Base-by-base conservation (phyloP, 2,888 invertebrate species). In the Andrena hattorfiana region DNA sequence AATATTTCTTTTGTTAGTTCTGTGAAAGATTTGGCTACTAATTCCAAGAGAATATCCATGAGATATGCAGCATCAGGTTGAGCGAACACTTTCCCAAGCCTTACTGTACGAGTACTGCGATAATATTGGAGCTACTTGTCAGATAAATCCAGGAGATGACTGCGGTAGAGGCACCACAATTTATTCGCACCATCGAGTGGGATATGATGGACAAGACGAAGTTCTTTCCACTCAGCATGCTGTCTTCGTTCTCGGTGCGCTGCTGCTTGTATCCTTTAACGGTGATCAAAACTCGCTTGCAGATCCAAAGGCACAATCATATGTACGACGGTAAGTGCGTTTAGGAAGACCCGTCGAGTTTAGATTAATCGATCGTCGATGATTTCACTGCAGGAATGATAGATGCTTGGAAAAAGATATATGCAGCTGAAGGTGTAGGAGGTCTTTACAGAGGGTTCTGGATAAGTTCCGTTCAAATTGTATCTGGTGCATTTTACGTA, bases 161-260 rank as follows among this genome's bases (percentile, higher is more conserved):
- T 86, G 92, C 95, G 93, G 95, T 96, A 32, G 96, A 96, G 89
- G 94, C 95, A 16, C 95, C 96, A 5, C 94, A 94, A 23, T 95
- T 96, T 73, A 97, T 98, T 83, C 97, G 96, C 32, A 98, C 97
- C 6, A 98, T 99, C 84, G 99, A 99, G 94, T 98, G 99, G 98
- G 96, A 98, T 87, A 99, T 99, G 99, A 98, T 99, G 98, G 98
- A 99, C 94, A 99, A 98, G 92, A 95, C 95, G 64, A 98, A 98
- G 93, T 99, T 99, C 93, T 98, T 98, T 92, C 99, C 99, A 0
- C 94, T 99, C 76, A 98, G 98, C 77, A 97, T 99, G 95, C 94
- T 98, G 16, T 99, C 98, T 92, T 97, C 98, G 64, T 97, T 98
- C 89, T 95, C 97, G 85, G 96, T 97, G 92, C 94, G 96, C 85